These are phyloP conservation scores for Diglossa brunneiventris DNA, from an alignment of 2,113 vertebrate genomes.

Conservation along the genomic window DNA sequence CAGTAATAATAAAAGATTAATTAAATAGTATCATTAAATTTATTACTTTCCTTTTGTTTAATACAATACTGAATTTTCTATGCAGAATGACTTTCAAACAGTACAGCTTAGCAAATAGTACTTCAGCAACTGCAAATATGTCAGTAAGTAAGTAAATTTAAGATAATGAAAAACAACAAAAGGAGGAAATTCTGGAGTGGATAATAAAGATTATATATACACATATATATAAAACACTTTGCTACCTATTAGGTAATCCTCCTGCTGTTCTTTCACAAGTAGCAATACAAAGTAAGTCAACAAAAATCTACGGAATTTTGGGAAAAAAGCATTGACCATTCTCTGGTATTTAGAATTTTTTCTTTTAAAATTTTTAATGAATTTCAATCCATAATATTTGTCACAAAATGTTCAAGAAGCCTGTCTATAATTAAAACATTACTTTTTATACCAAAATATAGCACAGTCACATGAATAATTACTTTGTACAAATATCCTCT, in stretches of 20 bases:
- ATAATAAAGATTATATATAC: conserved; percentile 33
- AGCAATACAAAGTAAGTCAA: not conserved
- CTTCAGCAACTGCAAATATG: conserved; percentile 50
- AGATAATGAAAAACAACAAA: conserved; percentile 44
- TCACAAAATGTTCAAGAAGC: not conserved
- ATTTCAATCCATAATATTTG: not conserved
- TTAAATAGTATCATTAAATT: conserved; percentile 77
- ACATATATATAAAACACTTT: not conserved
- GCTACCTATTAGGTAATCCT: conserved; percentile 4
- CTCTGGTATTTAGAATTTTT: not conserved
- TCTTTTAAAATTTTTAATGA: not conserved
- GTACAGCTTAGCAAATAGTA: conserved; percentile 48
- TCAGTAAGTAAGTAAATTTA: conserved; percentile 52
- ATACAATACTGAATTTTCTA: conserved; percentile 70
- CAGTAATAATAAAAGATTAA: conserved; percentile 80
- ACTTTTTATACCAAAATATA: not conserved
- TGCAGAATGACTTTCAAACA: conserved; percentile 61
- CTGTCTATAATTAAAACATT: not conserved
- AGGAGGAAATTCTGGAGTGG: conserved; percentile 44
- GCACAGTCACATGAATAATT: not conserved
- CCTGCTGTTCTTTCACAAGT: conserved; percentile 23
- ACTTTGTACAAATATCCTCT: not conserved
- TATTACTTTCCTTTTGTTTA: conserved; percentile 68
- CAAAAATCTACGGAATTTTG: not conserved
- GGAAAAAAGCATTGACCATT: not conserved